A percentile compares a stretch with the other conserved stretches of the same genome.
phyloP scores from a whole-genome alignment of 2,113 vertebrate species.

The Talpa occidentalis region DNA sequence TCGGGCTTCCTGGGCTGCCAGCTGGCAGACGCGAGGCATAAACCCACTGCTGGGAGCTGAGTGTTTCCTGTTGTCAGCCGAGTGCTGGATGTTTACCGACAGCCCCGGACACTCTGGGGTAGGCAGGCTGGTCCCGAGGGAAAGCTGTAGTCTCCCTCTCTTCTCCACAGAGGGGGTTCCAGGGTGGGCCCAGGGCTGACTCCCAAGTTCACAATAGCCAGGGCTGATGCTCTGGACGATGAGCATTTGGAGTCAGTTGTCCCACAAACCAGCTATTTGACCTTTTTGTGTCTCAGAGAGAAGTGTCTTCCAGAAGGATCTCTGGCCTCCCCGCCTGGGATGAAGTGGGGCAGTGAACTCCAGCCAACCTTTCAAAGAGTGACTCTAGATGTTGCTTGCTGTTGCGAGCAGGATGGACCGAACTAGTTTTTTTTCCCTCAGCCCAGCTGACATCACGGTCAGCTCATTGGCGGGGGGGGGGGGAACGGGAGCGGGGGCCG shows the following conservation, averaged over 20 bases:
- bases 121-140: neutral
- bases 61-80: neutral
- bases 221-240: neutral
- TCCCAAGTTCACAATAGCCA: neutral
- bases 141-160: neutral
- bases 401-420: neutral
- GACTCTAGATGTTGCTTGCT: rapidly evolving
- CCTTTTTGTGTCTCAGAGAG: no score
- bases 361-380: neutral
- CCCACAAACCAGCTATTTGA: neutral
- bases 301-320: neutral
- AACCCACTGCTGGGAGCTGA: neutral
- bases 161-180: neutral
- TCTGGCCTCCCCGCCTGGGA: neutral
- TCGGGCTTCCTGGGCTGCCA: neutral
- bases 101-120: neutral
- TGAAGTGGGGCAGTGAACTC: neutral
- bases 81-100: rapidly evolving
- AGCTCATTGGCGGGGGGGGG: no score
- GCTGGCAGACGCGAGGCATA: neutral
- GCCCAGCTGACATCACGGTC: neutral
- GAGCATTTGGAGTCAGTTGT: neutral
- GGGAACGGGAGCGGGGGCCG: neutral
- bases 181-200: neutral
- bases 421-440: rapidly evolving